Percentiles rank a stretch among this genome's conserved stretches.
These are phyloP conservation scores for Diaprepes abbreviatus DNA, from an alignment of 2,888 invertebrate genomes.

Conservation along the genomic window DNA sequence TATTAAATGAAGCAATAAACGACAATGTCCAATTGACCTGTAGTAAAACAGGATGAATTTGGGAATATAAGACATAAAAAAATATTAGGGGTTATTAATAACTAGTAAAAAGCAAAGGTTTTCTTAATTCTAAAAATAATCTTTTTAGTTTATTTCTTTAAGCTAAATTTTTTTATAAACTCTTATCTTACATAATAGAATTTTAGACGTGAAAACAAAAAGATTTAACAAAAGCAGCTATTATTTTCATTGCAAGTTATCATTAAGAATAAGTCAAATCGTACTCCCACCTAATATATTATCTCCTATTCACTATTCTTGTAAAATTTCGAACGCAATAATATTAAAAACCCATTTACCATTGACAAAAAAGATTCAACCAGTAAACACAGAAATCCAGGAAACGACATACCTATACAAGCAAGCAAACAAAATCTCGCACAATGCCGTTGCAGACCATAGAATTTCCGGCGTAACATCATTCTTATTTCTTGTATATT, in stretches of 20 bases:
- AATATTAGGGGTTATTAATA: no score
- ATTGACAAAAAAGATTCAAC: conserved; percentile 21
- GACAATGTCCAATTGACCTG: background rate
- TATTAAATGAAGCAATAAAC: background rate
- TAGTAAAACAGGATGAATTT: no score
- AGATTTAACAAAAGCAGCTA: no score
- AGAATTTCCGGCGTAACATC: conserved; percentile 48
- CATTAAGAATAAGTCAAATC: no score
- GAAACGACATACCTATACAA: conserved; percentile 46
- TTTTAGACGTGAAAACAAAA: no score
- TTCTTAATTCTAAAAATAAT: no score
- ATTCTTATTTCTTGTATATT: conserved; percentile 47
- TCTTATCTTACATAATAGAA: no score
- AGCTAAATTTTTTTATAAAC: no score
- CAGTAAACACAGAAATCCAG: conserved; percentile 35
- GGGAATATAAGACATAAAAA: no score
- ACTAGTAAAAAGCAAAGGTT: no score
- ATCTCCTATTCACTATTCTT: background rate
- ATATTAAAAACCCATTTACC: conserved; percentile 42
- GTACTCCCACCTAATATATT: background rate
- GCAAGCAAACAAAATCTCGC: conserved; percentile 41
- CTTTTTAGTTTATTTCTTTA: no score
- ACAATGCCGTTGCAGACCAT: conserved; percentile 46
- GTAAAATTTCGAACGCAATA: background rate
- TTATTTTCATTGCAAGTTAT: no score